A percentile compares a stretch with the other conserved stretches of the same genome.
phyloP scores from a whole-genome alignment of 2,797 vertebrate species.

The Tangara arthus region DNA sequence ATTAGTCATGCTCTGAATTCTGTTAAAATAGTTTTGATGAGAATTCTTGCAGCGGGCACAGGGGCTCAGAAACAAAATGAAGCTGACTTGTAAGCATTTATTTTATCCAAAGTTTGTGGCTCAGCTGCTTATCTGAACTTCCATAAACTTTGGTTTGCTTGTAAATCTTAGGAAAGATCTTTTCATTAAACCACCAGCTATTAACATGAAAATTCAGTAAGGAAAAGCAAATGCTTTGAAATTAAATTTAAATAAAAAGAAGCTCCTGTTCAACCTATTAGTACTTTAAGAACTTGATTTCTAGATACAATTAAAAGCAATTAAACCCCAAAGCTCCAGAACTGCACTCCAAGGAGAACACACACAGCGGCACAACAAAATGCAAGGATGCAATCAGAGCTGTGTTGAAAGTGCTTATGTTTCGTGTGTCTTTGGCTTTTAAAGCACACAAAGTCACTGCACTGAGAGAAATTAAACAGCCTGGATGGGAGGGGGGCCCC shows the following conservation, averaged over 20 bases:
- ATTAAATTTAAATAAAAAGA: not conserved
- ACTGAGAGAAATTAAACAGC: not conserved
- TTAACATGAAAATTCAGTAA: not conserved
- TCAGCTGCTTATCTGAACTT: not conserved
- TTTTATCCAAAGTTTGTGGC: not conserved
- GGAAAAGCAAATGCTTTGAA: not conserved
- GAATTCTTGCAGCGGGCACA: not conserved
- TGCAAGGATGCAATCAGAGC: not conserved
- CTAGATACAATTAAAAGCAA: not conserved
- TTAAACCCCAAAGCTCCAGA: not conserved
- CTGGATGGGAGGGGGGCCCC: not conserved
- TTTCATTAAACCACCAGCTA: not conserved
- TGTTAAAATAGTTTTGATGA: slow-evolving; percentile 25
- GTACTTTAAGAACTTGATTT: not conserved
- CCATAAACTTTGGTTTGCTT: not conserved
- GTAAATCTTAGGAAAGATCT: not conserved
- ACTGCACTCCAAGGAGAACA: not conserved
- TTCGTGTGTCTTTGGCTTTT: not conserved
- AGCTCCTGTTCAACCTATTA: not conserved
- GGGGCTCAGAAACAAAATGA: not conserved
- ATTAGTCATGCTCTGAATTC: slow-evolving; percentile 41
- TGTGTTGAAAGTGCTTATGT: not conserved
- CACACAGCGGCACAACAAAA: not conserved
- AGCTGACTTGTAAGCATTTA: not conserved
- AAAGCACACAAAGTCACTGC: not conserved